These are phyloP conservation scores for Penaeus monodon DNA, from an alignment of 2,888 invertebrate genomes.

Conservation along the genomic window DNA sequence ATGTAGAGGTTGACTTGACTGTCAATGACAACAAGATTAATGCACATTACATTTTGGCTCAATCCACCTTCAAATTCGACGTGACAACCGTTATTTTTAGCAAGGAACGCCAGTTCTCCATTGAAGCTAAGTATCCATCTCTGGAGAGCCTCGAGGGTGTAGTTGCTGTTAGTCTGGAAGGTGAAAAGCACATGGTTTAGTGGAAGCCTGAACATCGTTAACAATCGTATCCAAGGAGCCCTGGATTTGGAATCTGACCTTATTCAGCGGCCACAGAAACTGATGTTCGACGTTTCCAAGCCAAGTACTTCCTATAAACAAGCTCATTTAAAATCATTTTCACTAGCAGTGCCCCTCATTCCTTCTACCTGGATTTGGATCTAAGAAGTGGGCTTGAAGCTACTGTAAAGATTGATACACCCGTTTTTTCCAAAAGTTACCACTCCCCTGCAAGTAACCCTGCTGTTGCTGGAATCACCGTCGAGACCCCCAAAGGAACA, in stretches of 20 bases:
- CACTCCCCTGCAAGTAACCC: neutral
- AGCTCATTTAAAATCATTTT: constrained; percentile 11
- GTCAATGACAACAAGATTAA: constrained; percentile 24
- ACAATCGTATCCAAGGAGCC: constrained; percentile 5
- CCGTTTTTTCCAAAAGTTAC: constrained; percentile 15
- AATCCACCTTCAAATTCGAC: constrained; percentile 27
- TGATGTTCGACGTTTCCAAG: constrained; percentile 27
- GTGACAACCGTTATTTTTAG: neutral
- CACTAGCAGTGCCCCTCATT: constrained; percentile 10
- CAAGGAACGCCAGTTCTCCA: constrained; percentile 31
- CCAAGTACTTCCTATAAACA: constrained; percentile 34
- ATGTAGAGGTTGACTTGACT: constrained; percentile 11
- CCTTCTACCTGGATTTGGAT: constrained; percentile 36
- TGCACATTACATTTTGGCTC: constrained; percentile 14
- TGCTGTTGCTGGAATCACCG: neutral
- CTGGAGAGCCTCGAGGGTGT: constrained; percentile 27
- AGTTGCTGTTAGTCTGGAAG: constrained; percentile 17
- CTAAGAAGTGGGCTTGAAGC: constrained; percentile 7
- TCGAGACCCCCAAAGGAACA: constrained; percentile 40
- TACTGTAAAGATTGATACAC: constrained; percentile 30
- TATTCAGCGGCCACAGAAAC: constrained; percentile 23
- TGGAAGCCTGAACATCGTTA: constrained; percentile 20
- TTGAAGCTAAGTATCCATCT: constrained; percentile 28
- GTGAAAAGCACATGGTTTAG: constrained; percentile 31
- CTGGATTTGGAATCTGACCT: constrained; percentile 33